These are phyloP conservation scores for Cataglyphis hispanica DNA, from an alignment of 1,140 invertebrate species.

Conservation along the genomic window DNA sequence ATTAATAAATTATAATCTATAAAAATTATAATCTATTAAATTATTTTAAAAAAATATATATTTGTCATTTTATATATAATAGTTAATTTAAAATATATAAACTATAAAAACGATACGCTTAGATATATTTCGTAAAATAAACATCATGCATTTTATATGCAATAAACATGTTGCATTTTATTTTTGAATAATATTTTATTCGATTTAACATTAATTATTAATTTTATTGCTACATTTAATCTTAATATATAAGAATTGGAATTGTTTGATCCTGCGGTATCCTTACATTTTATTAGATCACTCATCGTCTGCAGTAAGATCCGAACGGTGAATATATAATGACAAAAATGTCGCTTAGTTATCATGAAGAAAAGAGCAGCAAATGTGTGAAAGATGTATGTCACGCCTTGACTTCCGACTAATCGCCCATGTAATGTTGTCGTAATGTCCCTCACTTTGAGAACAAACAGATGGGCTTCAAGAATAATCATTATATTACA, in stretches of 20 bases:
- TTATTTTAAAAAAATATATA: no score
- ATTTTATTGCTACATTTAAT: no score
- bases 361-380: background rate
- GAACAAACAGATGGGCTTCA: constrained; percentile 79
- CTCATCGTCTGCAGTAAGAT: background rate
- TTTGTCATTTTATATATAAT: no score
- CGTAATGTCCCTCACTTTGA: constrained; percentile 72
- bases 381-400: constrained; percentile 21
- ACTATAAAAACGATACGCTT: no score
- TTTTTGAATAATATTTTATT: no score
- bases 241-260: background rate
- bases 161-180: no score
- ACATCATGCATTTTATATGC: no score
- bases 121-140: no score
- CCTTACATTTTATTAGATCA: background rate
- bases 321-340: background rate
- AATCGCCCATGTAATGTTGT: constrained; percentile 14
- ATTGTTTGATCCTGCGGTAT: background rate
- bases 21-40: no score
- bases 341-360: constrained; percentile 35
- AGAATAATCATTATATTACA: constrained; percentile 77
- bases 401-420: background rate
- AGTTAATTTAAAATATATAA: no score
- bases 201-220: no score
- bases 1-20: no score